A percentile compares a stretch with the other conserved stretches of the same genome.
Evolutionary conservation across 1,140 invertebrate species (phyloP).

Genomic region (Pararge aegeria): DNA sequence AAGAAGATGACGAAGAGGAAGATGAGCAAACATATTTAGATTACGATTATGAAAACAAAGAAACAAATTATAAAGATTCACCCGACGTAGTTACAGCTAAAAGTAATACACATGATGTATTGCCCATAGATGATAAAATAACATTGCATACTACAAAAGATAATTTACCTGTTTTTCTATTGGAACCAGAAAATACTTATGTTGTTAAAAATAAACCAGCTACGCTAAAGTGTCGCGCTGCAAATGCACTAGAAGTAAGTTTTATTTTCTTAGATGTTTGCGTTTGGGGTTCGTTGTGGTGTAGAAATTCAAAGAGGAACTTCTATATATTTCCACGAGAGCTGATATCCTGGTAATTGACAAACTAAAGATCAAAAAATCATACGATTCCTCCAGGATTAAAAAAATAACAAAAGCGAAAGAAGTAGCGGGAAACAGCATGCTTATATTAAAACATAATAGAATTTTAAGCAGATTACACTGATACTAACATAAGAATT

Average conservation of each 20-base stretch:
- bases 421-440: too few species aligned
- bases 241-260: constrained; percentile 83
- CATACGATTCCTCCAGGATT: too few species aligned
- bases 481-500: too few species aligned
- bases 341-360: too few species aligned
- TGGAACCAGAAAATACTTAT: constrained; percentile 90
- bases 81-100: constrained; percentile 48
- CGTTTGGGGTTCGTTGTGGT: too few species aligned
- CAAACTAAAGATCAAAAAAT: too few species aligned
- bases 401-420: too few species aligned
- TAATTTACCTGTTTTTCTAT: constrained; percentile 87
- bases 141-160: constrained; percentile 79
- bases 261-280: neutral
- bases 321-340: too few species aligned
- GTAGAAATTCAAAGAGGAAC: too few species aligned
- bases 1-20: constrained; percentile 58
- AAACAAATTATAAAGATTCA: constrained; percentile 68
- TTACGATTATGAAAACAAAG: constrained; percentile 68
- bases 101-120: constrained; percentile 33
- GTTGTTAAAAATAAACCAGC: constrained; percentile 93
- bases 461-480: too few species aligned
- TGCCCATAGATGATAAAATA: constrained; percentile 72
- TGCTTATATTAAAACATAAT: too few species aligned
- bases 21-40: constrained; percentile 59
- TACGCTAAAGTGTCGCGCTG: constrained; percentile 88